Percentiles rank a stretch among this genome's conserved stretches.
Conservation (phyloP, 2,888 invertebrate species). For the Noctua fimbriata region DNA sequence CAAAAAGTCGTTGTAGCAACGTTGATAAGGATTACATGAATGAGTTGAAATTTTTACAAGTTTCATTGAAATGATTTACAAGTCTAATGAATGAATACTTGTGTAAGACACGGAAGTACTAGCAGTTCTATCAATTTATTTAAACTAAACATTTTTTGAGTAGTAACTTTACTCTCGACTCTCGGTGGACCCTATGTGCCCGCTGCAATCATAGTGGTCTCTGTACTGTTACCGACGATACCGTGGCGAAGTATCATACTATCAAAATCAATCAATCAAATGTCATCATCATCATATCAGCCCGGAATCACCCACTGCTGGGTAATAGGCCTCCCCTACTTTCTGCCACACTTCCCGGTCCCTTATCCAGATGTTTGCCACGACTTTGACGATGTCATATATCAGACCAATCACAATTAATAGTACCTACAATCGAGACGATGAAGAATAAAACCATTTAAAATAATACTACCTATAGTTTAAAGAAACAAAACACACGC, state of each 20-base stretch:
- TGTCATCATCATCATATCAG: too few species aligned
- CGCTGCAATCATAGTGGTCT: not conserved
- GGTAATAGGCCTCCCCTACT: too few species aligned
- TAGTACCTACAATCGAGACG: too few species aligned
- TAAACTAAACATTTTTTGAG: not conserved
- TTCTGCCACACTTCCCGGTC: too few species aligned
- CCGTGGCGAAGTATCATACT: not conserved
- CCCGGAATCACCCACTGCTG: too few species aligned
- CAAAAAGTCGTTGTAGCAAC: not conserved
- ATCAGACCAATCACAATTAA: too few species aligned
- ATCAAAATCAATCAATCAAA: too few species aligned
- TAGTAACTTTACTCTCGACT: not conserved
- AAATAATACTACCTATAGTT: too few species aligned
- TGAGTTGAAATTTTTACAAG: not conserved
- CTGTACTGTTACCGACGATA: not conserved
- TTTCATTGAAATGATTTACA: not conserved
- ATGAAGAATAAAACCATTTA: too few species aligned
- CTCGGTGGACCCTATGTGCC: not conserved
- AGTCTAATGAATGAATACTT: not conserved
- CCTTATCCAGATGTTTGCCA: too few species aligned
- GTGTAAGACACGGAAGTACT: not conserved
- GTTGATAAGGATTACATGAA: constrained; percentile 14
- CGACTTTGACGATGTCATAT: too few species aligned
- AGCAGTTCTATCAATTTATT: not conserved
- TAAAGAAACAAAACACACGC: too few species aligned